phyloP scores from a whole-genome alignment of 2,888 invertebrate genomes.

The Sphaerophoria taeniata region DNA sequence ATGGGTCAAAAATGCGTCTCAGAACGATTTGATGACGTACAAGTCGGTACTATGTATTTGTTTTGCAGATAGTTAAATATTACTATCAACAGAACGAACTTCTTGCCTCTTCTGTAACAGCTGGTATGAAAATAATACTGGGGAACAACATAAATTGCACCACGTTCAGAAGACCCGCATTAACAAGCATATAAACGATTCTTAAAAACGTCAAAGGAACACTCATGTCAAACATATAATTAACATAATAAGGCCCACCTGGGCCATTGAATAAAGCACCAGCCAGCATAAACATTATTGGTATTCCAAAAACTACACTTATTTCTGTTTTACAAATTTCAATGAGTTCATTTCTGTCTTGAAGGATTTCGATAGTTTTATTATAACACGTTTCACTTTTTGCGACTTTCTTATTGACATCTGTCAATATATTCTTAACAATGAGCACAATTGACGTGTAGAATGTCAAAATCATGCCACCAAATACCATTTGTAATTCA shows the following conservation, averaged over 20 bases:
- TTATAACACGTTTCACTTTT: background rate
- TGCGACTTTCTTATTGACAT: background rate
- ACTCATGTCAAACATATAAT: background rate
- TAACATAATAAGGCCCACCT: background rate
- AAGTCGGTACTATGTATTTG: too few relatives aligned
- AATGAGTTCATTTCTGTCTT: background rate
- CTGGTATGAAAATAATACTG: background rate
- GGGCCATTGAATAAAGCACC: background rate
- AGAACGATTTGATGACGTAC: too few relatives aligned
- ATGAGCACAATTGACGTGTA: background rate
- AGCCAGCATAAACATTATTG: background rate
- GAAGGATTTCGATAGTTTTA: background rate
- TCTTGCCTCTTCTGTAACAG: background rate
- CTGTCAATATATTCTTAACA: background rate
- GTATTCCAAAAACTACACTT: constrained; percentile 18
- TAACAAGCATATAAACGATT: background rate
- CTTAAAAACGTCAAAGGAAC: background rate
- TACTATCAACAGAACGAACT: too few relatives aligned
- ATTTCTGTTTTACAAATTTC: constrained; percentile 1
- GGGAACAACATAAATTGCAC: constrained; percentile 3
- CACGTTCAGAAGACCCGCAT: background rate
- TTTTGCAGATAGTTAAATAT: too few relatives aligned
- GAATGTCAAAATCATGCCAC: background rate
- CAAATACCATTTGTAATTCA: background rate
- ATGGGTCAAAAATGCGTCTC: too few relatives aligned